Evolutionary conservation across 2,888 invertebrate genomes (phyloP).

Genomic region (Argyra leucocephala): DNA sequence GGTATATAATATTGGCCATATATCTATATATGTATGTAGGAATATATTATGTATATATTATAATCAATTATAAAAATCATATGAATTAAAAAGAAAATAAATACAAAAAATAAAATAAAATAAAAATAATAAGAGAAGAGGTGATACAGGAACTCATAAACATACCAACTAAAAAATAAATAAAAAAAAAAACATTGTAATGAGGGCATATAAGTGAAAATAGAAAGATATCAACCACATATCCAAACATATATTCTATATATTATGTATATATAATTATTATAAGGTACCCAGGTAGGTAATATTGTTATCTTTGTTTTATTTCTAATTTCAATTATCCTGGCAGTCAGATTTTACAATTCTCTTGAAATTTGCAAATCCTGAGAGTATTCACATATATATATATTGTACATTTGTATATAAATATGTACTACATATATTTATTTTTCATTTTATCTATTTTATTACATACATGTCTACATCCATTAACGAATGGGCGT

Average conservation of each 20-base stretch:
- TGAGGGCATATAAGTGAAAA: no score
- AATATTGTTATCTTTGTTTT: not conserved
- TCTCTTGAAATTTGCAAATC: not conserved
- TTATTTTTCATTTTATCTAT: not conserved
- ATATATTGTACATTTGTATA: not conserved
- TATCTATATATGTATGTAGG: not conserved
- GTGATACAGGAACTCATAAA: no score
- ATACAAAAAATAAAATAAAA: not conserved
- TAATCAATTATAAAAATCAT: not conserved
- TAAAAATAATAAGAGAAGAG: not conserved
- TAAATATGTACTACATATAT: not conserved
- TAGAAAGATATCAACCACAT: no score
- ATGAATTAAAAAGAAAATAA: not conserved
- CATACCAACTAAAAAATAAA: no score
- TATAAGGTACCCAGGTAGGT: no score
- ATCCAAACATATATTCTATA: no score
- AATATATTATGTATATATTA: no score
- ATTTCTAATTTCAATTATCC: not conserved
- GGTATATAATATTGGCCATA: conserved; percentile 25
- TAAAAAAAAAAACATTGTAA: no score
- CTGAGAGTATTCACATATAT: not conserved
- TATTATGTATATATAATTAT: no score
- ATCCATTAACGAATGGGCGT: not conserved
- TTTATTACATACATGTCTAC: no score
- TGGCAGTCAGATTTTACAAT: not conserved